Evolutionary conservation across 2,113 vertebrate species (phyloP), one percentile per base, ranked within the genome.

Genomic region (Halcyon senegalensis): DNA sequence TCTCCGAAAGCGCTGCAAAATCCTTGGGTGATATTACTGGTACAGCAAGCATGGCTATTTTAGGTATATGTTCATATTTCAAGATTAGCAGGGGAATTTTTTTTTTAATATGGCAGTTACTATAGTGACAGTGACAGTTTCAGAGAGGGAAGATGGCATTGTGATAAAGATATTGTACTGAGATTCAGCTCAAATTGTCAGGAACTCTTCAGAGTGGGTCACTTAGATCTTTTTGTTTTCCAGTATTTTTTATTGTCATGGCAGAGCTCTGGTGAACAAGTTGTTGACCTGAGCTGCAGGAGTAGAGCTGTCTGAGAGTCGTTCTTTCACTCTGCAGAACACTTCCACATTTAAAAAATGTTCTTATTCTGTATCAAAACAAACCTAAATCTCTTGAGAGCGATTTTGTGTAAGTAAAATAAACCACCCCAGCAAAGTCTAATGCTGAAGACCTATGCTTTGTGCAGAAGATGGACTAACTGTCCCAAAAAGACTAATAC

Each of bases 41-140:
- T 91, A 77, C 84, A 89, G 77, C 72, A 87, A 89, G 69, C 16
- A 35, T 14, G 2, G 50, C 63, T 96, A 94, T 97, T 96, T 95
- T 96, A 80, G 70, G 91, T 82, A n/a, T 91, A 73, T 77, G 37
- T 89, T 96, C 89, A 73, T 89, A 94, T 94, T 91, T 94, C 87
- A 89, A 92, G 93, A 91, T 85, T 91, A 95, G 41, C 81, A 85
- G 30, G 59, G 62, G 59, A 72, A 1, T 41, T 55, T 82, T 97
- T 48, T 89, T 95, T 93, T 84, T 70, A 73, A 85, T 93, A 73
- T 74, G 18, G 70, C 63, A 89, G 96, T 96, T 96, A 95, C 95
- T 96, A 97, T 94, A 96, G 96, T 93, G 91, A 97, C 94, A 90
- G 88, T 67, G 83, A 87, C 80, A 87, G 44, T 84, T 93, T 92